phyloP scores from a whole-genome alignment of 2,888 invertebrate genomes.

The Smittia sp. region DNA sequence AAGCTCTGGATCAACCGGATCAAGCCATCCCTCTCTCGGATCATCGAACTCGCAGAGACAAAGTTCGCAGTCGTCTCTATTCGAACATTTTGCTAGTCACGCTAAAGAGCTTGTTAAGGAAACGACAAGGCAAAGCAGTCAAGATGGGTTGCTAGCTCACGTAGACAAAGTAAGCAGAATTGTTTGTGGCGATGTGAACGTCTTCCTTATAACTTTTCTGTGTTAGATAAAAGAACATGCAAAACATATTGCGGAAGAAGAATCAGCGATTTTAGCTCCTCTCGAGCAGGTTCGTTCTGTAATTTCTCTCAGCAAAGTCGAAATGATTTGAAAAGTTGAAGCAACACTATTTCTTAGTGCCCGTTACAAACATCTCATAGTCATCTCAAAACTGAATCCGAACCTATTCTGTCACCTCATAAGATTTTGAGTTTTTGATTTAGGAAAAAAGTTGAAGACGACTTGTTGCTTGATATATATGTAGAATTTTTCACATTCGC shows the following conservation, averaged over 20 bases:
- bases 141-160: constrained; percentile 82
- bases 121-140: constrained; percentile 83
- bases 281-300: constrained; percentile 72
- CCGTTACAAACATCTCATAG: too few relatives aligned
- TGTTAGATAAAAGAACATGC: constrained; percentile 62
- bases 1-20: constrained; percentile 59
- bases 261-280: constrained; percentile 72
- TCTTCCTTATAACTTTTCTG: constrained; percentile 40
- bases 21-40: constrained; percentile 48
- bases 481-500: too few relatives aligned
- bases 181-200: neutral
- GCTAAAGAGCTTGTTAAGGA: constrained; percentile 86
- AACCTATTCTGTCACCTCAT: neutral
- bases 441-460: too few relatives aligned
- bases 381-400: too few relatives aligned
- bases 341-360: neutral
- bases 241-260: constrained; percentile 66
- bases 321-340: neutral
- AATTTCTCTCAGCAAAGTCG: neutral
- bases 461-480: too few relatives aligned
- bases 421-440: too few relatives aligned
- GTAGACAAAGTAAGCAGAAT: constrained; percentile 74
- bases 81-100: constrained; percentile 84
- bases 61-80: constrained; percentile 77
- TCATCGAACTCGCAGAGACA: constrained; percentile 60